phyloP scores from a whole-genome alignment of 2,113 vertebrate species.

The Plecotus auritus region DNA sequence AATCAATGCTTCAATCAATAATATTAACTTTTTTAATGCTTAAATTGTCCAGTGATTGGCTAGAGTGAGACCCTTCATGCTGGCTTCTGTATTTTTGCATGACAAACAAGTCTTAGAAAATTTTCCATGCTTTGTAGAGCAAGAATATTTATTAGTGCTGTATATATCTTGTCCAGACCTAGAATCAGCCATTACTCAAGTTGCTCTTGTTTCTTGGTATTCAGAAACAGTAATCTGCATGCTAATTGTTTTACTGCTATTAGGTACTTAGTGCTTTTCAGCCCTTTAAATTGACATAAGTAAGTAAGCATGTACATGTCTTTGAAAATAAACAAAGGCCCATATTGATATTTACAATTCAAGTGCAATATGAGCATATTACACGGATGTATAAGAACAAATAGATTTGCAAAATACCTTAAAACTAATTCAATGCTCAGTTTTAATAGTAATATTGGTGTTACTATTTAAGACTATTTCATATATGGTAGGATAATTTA shows the following conservation, averaged over 20 bases:
- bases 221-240: not conserved
- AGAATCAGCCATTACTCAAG: not conserved
- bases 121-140: not conserved
- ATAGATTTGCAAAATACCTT: not conserved
- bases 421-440: not conserved
- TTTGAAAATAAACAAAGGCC: not conserved
- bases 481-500: not conserved
- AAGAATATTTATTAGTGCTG: not conserved
- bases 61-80: not conserved
- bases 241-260: not conserved
- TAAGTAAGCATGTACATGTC: not conserved
- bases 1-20: not conserved
- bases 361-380: not conserved
- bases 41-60: not conserved
- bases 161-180: not conserved
- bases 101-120: not conserved
- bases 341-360: not conserved
- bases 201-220: not conserved
- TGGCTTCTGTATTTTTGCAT: not conserved
- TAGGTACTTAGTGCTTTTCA: not conserved
- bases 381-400: not conserved
- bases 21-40: not conserved
- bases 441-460: not conserved
- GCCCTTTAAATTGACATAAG: not conserved
- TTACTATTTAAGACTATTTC: not conserved